phyloP scores from a whole-genome alignment of 2,888 invertebrate genomes.

The Choreutis nemorana region DNA sequence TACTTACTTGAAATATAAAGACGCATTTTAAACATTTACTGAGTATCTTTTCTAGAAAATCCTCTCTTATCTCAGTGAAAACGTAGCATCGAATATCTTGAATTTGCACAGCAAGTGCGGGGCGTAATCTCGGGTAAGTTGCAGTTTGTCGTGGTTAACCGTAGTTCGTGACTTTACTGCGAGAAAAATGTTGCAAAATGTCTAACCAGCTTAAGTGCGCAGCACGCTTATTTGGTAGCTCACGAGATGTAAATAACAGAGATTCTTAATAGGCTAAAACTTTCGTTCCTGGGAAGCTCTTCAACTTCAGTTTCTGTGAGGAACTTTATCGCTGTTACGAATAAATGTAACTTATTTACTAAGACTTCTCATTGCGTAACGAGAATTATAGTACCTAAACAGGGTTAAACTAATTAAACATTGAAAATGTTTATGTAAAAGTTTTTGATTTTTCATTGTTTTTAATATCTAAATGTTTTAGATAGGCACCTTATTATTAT shows the following conservation, averaged over 20 bases:
- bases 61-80: background rate
- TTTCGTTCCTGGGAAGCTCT: slow-evolving; percentile 1
- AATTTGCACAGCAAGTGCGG: background rate
- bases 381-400: background rate
- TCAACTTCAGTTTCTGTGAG: background rate
- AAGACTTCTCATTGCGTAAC: background rate
- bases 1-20: background rate
- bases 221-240: slow-evolving; percentile 43
- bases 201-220: slow-evolving; percentile 19
- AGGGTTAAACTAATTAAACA: background rate
- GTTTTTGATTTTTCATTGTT: too few species aligned
- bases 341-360: background rate
- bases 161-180: slow-evolving; percentile 32
- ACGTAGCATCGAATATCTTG: background rate
- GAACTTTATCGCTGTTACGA: slow-evolving; percentile 1
- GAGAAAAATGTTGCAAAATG: slow-evolving; percentile 42
- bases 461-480: too few species aligned
- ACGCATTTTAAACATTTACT: background rate
- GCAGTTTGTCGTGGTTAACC: slow-evolving; percentile 12
- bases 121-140: background rate
- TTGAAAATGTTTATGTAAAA: too few species aligned
- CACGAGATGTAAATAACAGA: slow-evolving; percentile 39
- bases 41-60: background rate
- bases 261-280: slow-evolving; percentile 14
- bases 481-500: too few species aligned